Percentiles rank a stretch among this genome's conserved stretches.
Conservation (phyloP, 2,797 vertebrate genomes). For the Caiman crocodilus region DNA sequence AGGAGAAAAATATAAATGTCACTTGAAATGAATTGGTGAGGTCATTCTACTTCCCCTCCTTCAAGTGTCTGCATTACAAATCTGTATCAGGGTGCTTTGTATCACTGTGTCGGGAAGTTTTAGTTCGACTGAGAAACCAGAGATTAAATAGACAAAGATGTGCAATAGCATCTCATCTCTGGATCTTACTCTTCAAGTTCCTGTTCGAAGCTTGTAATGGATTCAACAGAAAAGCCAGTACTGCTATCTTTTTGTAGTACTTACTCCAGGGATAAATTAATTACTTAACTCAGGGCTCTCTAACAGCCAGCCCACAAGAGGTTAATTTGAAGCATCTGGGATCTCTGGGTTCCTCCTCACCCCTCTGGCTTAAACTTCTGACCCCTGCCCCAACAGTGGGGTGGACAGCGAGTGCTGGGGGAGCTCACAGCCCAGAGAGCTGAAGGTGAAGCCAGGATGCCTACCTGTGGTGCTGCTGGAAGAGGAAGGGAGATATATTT, state of each 20-base stretch:
- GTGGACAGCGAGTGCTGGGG: too few species aligned
- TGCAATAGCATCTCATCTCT: neutral
- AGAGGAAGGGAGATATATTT: too few species aligned
- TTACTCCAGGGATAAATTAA: too few species aligned
- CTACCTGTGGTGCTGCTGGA: too few species aligned
- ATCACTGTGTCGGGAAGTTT: neutral
- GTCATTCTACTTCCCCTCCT: neutral
- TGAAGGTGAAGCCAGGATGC: too few species aligned
- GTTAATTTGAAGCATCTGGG: too few species aligned
- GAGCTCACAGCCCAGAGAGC: too few species aligned
- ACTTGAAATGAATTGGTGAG: neutral
- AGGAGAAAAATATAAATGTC: neutral
- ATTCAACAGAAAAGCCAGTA: neutral
- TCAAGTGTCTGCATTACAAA: neutral
- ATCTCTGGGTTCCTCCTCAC: too few species aligned
- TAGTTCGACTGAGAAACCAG: neutral
- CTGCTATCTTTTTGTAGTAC: neutral
- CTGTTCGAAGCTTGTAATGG: neutral
- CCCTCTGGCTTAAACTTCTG: too few species aligned
- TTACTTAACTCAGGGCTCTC: too few species aligned
- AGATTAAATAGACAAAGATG: neutral
- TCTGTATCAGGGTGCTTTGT: neutral
- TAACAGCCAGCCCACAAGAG: too few species aligned
- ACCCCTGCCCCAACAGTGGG: too few species aligned
- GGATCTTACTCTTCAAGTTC: neutral